A percentile compares a stretch with the other conserved stretches of the same genome.
Conservation (phyloP, 2,113 vertebrate genomes). For the Oceanodroma tethys region DNA sequence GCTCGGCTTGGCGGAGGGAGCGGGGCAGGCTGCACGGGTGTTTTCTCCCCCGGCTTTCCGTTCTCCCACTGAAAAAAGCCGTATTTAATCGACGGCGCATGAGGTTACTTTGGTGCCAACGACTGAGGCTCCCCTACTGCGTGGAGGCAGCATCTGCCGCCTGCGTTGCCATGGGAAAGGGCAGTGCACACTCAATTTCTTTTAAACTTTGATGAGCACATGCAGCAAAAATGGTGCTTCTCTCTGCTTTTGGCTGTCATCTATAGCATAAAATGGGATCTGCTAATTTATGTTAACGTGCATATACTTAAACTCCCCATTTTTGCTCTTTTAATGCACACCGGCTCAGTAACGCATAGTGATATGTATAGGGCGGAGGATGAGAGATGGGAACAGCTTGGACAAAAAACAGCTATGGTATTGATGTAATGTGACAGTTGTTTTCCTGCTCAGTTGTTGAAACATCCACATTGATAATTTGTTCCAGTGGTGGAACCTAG, state of each 20-base stretch:
- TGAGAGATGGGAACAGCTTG: background rate
- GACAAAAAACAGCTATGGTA: background rate
- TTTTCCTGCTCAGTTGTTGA: slow-evolving; percentile 50
- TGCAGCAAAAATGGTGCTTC: background rate
- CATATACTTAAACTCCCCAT: background rate
- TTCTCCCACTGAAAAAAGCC: background rate
- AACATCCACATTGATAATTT: slow-evolving; percentile 29
- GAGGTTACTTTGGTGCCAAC: background rate
- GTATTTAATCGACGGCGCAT: background rate
- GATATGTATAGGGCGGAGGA: background rate
- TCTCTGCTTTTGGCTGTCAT: background rate
- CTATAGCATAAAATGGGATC: background rate
- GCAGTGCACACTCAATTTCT: background rate
- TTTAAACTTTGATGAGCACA: background rate
- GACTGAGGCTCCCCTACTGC: background rate
- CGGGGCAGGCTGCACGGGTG: background rate
- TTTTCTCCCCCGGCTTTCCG: background rate
- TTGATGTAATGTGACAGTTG: slow-evolving; percentile 44
- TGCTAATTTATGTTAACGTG: background rate
- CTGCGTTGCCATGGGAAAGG: background rate
- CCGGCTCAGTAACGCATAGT: background rate
- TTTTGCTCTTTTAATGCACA: background rate
- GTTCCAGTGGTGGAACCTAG: slow-evolving; percentile 30
- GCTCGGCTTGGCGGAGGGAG: background rate
- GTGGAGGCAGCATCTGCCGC: background rate